Evolutionary conservation across 2,888 invertebrate genomes (phyloP), one percentile per base, ranked within the genome.

Genomic region (Endomychus coccineus): DNA sequence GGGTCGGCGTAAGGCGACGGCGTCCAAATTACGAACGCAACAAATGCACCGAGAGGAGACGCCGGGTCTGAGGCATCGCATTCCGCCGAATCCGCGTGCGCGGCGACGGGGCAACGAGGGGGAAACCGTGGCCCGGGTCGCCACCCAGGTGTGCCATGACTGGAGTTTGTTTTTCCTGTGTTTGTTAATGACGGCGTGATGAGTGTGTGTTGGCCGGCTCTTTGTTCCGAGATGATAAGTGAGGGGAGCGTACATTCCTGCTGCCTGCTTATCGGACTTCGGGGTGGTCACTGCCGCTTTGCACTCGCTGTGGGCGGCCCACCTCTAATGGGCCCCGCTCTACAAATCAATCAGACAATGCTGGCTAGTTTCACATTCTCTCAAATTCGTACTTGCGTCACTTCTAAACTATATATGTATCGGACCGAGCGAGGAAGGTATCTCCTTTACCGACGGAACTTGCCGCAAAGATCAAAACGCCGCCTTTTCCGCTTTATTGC

Each of bases 161-260:
- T 50, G 45, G 57, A 59, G 62, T 61, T 62, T 62, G 62, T 62
- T 64, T 62, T 62, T 62, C 62, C 62, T 59, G 59, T 62, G 63
- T 63, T 62, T 63, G 62, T 64, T 65, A 64, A 65, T 64, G 64
- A 62, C 62, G 59, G 56, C 54, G 61, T 60, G 63, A 63, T 63
- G 64, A 61, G 64, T 62, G 62, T 61, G 59, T 56, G 56, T 58
- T 54, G 54, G 46, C 46, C 46, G 48, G 50, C 54, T 54, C 51
- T 54, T 51, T 54, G 52, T 31, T 27, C 31, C 16, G 15, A 27
- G 32, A 32, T 35, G 34, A 34, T 34, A 37, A 39, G 39, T 27
- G 40, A 40, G 32, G 36, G 36, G 42, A 38, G 47, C 42, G 44
- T 16, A 46, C 37, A 41, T 32, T 36, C 40, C 54, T 52, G 51